A percentile compares a stretch with the other conserved stretches of the same genome.
phyloP scores from a whole-genome alignment of 1,140 invertebrate species.

The Ceratina australensis region DNA sequence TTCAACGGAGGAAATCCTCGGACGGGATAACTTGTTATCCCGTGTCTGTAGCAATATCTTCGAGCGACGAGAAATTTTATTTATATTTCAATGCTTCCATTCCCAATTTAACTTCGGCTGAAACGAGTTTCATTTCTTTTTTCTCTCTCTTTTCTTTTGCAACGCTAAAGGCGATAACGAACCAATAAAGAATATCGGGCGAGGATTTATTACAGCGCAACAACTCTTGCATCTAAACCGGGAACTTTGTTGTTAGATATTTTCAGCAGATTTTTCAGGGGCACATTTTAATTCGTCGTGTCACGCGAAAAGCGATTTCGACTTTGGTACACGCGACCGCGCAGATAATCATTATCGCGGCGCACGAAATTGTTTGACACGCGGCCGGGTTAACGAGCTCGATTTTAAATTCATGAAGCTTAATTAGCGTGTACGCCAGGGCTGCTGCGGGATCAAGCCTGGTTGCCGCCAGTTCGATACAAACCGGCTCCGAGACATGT shows the following conservation, averaged over 20 bases:
- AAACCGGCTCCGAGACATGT: conserved; percentile 38
- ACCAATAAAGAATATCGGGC: not conserved
- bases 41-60: not conserved
- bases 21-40: not conserved
- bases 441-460: not conserved
- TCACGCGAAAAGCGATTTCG: conserved; percentile 26
- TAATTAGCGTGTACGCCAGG: conserved; percentile 48
- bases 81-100: not conserved
- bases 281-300: not conserved
- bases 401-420: conserved; percentile 46
- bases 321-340: not conserved
- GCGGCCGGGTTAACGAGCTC: conserved; percentile 18
- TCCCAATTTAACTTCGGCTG: not conserved
- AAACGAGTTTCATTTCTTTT: not conserved
- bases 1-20: not conserved
- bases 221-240: not conserved
- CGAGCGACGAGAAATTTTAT: not conserved
- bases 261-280: not conserved
- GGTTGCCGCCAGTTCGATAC: conserved; percentile 16
- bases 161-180: not conserved
- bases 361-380: conserved; percentile 39
- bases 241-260: not conserved
- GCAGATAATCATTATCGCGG: conserved; percentile 34
- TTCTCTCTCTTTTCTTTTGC: conserved; percentile 9
- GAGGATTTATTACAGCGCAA: conserved; percentile 8